These are phyloP conservation scores for Drosophila fungiperda DNA, from an alignment of 2,888 invertebrate species.

Conservation along the genomic window DNA sequence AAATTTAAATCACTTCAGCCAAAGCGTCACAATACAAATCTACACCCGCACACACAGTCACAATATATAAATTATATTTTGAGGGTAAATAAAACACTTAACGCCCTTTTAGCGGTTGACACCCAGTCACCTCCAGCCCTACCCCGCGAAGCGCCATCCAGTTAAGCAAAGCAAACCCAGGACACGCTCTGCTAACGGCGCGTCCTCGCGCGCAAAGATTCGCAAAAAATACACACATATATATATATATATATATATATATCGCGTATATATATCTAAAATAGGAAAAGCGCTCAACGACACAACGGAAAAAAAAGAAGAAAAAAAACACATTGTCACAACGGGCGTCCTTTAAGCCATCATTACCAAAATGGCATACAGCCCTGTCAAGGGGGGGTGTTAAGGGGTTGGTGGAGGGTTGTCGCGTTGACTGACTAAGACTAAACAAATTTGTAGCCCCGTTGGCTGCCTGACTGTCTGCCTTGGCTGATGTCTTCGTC, in stretches of 20 bases:
- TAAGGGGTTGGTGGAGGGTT: background rate
- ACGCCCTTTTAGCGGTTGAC: conserved; percentile 80
- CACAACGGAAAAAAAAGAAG: conserved; percentile 10
- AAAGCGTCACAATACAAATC: conserved; percentile 69
- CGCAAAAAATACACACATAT: conserved; percentile 17
- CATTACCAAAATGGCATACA: conserved; percentile 76
- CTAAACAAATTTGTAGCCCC: conserved; percentile 75
- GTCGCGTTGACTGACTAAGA: conserved; percentile 61
- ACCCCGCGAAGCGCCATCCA: conserved; percentile 8
- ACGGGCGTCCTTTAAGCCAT: conserved; percentile 76
- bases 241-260: background rate
- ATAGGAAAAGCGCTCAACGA: background rate
- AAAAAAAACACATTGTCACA: conserved; percentile 71
- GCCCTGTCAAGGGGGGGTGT: conserved; percentile 9
- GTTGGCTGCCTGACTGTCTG: conserved; percentile 33
- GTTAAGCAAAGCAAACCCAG: conserved; percentile 55
- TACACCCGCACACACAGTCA: conserved; percentile 32
- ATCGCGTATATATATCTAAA: too few relatives aligned
- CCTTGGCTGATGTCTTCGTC: conserved; percentile 73
- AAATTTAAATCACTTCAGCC: conserved; percentile 78
- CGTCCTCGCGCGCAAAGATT: conserved; percentile 65
- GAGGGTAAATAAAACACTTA: conserved; percentile 80
- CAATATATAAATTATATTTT: conserved; percentile 79
- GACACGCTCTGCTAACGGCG: conserved; percentile 77
- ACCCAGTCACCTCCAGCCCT: conserved; percentile 31